Evolutionary conservation across 2,113 vertebrate genomes (phyloP).

Genomic region (Malurus melanocephalus): DNA sequence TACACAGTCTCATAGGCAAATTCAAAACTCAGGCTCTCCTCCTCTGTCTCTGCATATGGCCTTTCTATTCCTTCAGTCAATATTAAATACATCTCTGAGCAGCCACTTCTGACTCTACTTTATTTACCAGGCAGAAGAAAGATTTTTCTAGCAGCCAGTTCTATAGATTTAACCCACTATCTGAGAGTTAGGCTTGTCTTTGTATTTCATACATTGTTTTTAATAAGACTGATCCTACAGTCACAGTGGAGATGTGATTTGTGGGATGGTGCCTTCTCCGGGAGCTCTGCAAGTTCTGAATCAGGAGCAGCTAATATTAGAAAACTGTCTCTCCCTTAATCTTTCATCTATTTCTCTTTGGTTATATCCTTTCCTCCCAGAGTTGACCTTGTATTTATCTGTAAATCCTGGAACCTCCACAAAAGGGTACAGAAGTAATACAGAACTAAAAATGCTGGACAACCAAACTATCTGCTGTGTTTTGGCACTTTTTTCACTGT

Average conservation of each 20-base stretch:
- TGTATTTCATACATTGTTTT: not conserved
- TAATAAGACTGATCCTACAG: not conserved
- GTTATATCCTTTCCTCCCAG: not conserved
- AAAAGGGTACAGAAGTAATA: not conserved
- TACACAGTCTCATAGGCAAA: not conserved
- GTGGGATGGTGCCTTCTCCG: not conserved
- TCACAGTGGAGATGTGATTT: not conserved
- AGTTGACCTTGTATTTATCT: not conserved
- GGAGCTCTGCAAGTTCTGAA: not conserved
- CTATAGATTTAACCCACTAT: not conserved
- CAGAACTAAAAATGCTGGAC: not conserved
- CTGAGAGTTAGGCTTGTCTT: not conserved
- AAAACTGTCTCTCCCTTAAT: not conserved
- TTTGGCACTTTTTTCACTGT: not conserved
- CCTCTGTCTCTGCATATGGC: not conserved
- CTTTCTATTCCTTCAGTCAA: not conserved
- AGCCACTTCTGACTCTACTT: not conserved
- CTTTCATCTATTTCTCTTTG: not conserved
- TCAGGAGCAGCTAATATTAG: not conserved
- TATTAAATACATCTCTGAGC: not conserved
- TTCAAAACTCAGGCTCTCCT: not conserved
- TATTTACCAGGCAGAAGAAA: not conserved
- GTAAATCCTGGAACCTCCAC: not conserved
- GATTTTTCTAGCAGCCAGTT: not conserved
- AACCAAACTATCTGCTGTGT: not conserved